Evolutionary conservation across 1,140 invertebrate genomes (phyloP).

Genomic region (Drusus annulatus): DNA sequence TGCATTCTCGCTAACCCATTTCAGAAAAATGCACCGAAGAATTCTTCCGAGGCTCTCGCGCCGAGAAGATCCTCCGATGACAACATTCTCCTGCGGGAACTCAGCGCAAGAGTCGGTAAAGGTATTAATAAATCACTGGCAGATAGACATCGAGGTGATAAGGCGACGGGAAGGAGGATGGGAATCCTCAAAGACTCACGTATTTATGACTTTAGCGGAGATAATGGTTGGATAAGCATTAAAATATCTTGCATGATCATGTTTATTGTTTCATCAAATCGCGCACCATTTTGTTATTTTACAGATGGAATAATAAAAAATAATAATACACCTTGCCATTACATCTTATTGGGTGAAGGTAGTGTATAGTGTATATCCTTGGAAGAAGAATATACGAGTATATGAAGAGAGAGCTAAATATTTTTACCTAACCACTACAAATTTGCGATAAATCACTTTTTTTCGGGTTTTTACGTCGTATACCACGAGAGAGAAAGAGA

Average conservation of each 20-base stretch:
- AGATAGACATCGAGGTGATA: not conserved
- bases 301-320: not conserved
- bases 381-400: too few relatives aligned
- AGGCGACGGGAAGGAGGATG: not conserved
- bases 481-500: too few relatives aligned
- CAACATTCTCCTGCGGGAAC: slow-evolving; percentile 2
- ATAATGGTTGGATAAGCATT: not conserved
- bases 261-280: not conserved
- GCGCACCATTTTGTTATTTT: not conserved
- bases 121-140: slow-evolving; percentile 24
- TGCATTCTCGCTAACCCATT: not conserved
- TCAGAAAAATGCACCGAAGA: not conserved
- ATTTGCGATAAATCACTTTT: too few relatives aligned
- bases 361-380: too few relatives aligned
- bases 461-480: too few relatives aligned
- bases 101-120: not conserved
- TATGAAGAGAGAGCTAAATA: too few relatives aligned
- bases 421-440: too few relatives aligned
- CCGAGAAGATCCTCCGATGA: slow-evolving; percentile 9
- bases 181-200: not conserved
- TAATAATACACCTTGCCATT: too few relatives aligned
- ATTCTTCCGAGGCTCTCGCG: not conserved
- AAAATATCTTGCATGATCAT: not conserved
- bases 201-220: not conserved
- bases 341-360: too few relatives aligned